Conservation (phyloP, 2,888 invertebrate species). For the Hesperia comma region DNA sequence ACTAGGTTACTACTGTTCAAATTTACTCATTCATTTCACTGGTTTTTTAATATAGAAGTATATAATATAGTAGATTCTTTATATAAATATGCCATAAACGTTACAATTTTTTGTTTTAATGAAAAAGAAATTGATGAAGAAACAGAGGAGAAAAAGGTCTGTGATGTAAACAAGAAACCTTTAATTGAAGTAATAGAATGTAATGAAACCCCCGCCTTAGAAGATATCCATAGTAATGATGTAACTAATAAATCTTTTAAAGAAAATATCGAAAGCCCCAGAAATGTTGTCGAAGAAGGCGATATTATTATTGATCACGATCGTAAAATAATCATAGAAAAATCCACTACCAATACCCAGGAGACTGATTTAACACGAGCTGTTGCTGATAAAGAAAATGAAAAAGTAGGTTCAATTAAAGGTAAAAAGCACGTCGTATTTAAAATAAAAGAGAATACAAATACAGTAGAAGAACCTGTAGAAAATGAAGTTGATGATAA, state of each 20-base stretch:
- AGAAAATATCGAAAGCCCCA: constrained; percentile 39
- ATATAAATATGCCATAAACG: too few relatives aligned
- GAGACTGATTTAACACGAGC: background rate
- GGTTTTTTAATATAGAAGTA: too few relatives aligned
- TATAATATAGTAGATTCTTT: too few relatives aligned
- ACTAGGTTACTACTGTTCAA: too few relatives aligned
- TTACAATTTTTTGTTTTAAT: background rate
- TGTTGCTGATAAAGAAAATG: constrained; percentile 5
- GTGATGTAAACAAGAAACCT: constrained; percentile 59
- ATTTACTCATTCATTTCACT: too few relatives aligned
- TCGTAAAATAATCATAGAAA: constrained; percentile 54
- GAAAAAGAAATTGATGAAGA: constrained; percentile 16
- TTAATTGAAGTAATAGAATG: constrained; percentile 66
- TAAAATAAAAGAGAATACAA: constrained; percentile 1
- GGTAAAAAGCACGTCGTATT: background rate
- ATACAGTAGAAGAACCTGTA: constrained; percentile 18
- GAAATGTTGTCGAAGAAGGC: constrained; percentile 51
- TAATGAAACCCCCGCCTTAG: constrained; percentile 40
- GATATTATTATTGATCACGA: constrained; percentile 59
- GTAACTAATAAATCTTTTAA: constrained; percentile 42
- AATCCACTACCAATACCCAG: constrained; percentile 16
- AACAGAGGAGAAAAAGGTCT: constrained; percentile 40
- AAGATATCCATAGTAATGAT: constrained; percentile 39
- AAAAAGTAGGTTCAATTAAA: background rate
- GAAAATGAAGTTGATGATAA: constrained; percentile 32